Evolutionary conservation across 2,797 vertebrate species (phyloP), one percentile per base, ranked within the genome.

Genomic region (Epinephelus coioides): DNA sequence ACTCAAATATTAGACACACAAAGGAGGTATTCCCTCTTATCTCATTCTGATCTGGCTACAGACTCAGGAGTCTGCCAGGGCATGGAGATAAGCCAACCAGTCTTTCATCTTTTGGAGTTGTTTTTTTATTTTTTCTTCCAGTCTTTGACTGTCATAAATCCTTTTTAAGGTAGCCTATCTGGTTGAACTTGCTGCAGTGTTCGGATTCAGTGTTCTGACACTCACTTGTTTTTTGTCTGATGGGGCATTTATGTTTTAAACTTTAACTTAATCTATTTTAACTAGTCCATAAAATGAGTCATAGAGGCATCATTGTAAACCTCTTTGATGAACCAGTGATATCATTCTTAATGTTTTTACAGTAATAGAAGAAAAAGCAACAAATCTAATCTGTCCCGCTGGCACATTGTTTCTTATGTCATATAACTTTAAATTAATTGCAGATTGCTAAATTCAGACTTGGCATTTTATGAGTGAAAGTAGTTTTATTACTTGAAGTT

Each of bases 401-500:
- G 50, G 27, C 76, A 11, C 10, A 17, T 50, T 59, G 1, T 68
- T 62, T 69, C 17, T 38, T 4, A 30, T 69, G 50, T 70, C 50
- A 56, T 38, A 57, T 78, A 62, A 76, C 2, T 7, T 46, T 1
- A 66, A 53, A 64, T 73, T 60, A 57, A 38, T 25, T 70, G 30
- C 13, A 12, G 18, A 66, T 30, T 50, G 23, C 60, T 25, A 18
- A 53, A 73, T 55, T 27, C 50, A 27, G 17, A 78, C 18, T 44
- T 56, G 13, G 6, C 49, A 50, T 77, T 79, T 78, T 69, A 82
- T 74, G 47, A 79, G 38, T 10, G 69, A 55, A 15, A 82, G 25
- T 6, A 67, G 19, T 88, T 82, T 84, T 88, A 90, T 85, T 27
- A 71, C 67, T n/a, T 12, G 0, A 55, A 27, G 73, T 64, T 69